Evolutionary conservation across 1,140 invertebrate species (phyloP), one percentile per base, ranked within the genome.

Genomic region (Bilobella aurantiaca): DNA sequence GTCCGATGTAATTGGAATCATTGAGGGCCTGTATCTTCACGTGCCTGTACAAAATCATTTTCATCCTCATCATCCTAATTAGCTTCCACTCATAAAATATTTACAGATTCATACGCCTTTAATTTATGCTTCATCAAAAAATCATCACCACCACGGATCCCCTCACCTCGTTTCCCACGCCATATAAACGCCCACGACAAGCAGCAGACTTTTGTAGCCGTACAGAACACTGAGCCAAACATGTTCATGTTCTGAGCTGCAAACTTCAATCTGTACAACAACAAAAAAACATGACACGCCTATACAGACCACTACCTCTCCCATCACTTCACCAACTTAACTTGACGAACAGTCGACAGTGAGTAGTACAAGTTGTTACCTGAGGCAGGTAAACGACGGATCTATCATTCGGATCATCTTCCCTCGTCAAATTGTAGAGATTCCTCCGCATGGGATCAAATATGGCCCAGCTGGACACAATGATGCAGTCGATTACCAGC

Each of bases 11-110:
- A 76, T 98, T 93, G 18, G 92, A 95, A 78, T 98, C 96, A 76
- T 98, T 98, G 12, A 98, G 79, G 0, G 93, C 93, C n/a, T 93
- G 89, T 71, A 98, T 94, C 77, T 91, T 96, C 0, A 98, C 93
- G 74, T 95, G 88, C 59, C 94, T 83, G 31, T n/a, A 34, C 8
- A 49, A 32, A 47, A 30, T 1, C 46, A 42, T 3, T 30, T 5
- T 58, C 58, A 61, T 60, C 32, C 60, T 31, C 3, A 31, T 62
- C 46, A 3, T 31, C 23, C 31, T 29, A 3, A 30, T 18, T 27
- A 23, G 3, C 3, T 28, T 29, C 12, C 3, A 14, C 31, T 59
- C 53, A 62, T n/a, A n/a, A n/a, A n/a, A n/a, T n/a, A n/a, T n/a
- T n/a, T n/a, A n/a, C n/a, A n/a, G n/a, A n/a, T n/a, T n/a, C n/a